Conservation (phyloP, 2,888 invertebrate species). For the Erebia ligea region DNA sequence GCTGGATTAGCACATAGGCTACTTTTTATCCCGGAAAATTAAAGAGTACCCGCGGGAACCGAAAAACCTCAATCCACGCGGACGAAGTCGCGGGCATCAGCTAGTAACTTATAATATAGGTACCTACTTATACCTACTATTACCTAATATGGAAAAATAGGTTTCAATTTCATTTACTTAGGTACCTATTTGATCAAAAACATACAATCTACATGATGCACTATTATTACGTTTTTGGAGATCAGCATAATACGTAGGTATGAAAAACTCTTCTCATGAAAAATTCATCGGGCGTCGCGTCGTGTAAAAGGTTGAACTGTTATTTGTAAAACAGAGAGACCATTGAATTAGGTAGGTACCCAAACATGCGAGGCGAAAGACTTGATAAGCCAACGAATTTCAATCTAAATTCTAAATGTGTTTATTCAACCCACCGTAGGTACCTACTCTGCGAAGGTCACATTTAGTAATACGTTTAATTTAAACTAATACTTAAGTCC, state of each 20-base stretch:
- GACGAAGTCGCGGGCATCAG: too few relatives aligned
- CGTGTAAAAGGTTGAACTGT: slow-evolving; percentile 3
- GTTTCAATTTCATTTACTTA: too few relatives aligned
- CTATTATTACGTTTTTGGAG: too few relatives aligned
- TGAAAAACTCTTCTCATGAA: slow-evolving; percentile 2
- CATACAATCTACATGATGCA: too few relatives aligned
- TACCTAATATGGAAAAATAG: too few relatives aligned
- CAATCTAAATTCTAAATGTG: slow-evolving; percentile 7
- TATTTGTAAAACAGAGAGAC: slow-evolving; percentile 21
- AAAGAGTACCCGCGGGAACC: too few relatives aligned
- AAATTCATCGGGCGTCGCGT: background rate
- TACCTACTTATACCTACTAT: too few relatives aligned
- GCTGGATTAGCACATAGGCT: too few relatives aligned
- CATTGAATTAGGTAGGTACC: slow-evolving; percentile 17
- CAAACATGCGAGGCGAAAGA: background rate
- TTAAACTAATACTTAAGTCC: background rate
- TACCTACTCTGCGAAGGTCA: background rate
- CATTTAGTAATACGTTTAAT: background rate
- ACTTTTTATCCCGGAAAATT: too few relatives aligned
- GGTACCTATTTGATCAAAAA: too few relatives aligned
- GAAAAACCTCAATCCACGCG: too few relatives aligned
- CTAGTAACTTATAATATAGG: too few relatives aligned
- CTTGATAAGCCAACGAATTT: slow-evolving; percentile 7
- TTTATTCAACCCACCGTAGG: slow-evolving; percentile 1
- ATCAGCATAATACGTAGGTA: background rate